Conservation (phyloP, 1,140 invertebrate species). For the Dendrolimus punctatus region DNA sequence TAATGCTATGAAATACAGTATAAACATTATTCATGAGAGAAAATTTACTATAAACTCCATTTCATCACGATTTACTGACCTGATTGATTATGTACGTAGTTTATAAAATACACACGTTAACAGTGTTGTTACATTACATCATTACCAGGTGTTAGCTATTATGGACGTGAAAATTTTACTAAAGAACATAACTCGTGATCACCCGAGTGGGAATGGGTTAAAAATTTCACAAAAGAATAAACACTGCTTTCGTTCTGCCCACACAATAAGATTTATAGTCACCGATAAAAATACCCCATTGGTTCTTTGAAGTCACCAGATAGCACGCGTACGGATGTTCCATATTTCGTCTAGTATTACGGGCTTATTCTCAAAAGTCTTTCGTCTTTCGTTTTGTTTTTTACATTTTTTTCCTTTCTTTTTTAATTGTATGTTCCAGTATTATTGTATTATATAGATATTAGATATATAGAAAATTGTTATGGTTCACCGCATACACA, state of each 20-base stretch:
- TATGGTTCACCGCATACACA: too few species aligned
- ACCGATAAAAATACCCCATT: slow-evolving; percentile 63
- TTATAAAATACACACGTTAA: slow-evolving; percentile 16
- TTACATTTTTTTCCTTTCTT: too few species aligned
- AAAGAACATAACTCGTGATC: slow-evolving; percentile 3
- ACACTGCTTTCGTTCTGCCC: slow-evolving; percentile 34
- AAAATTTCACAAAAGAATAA: slow-evolving; percentile 45
- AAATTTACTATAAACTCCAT: background rate
- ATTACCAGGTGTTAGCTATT: slow-evolving; percentile 14
- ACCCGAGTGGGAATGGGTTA: slow-evolving; percentile 18
- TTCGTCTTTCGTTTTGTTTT: too few species aligned
- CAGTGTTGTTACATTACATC: slow-evolving; percentile 14
- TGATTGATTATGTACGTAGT: slow-evolving; percentile 3
- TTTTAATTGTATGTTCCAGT: too few species aligned
- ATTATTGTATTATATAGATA: too few species aligned
- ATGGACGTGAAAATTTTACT: slow-evolving; percentile 7
- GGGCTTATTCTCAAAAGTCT: too few species aligned
- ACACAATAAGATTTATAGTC: slow-evolving; percentile 67
- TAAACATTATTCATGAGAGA: too few species aligned
- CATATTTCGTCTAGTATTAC: too few species aligned
- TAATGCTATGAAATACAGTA: too few species aligned
- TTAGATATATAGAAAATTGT: too few species aligned
- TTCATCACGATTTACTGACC: background rate
- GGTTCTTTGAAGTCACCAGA: slow-evolving; percentile 45
- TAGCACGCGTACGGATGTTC: background rate